Base-by-base conservation (phyloP, 2,113 vertebrate genomes). In the Plectropomus leopardus region DNA sequence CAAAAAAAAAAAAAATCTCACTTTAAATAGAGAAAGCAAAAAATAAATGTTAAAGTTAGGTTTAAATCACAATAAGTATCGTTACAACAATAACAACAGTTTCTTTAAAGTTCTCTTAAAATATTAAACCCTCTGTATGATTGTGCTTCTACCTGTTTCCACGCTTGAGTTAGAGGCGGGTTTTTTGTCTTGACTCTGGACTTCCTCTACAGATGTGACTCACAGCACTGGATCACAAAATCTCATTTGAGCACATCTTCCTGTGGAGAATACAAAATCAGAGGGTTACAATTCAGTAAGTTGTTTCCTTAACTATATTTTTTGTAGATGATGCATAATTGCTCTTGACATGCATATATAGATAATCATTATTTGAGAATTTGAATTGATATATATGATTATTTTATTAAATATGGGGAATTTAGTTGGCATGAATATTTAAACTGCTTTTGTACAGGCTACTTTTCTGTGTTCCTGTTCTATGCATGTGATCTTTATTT, bases 201-300 rank as follows among this genome's bases (percentile, higher is more conserved):
- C 34, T 58, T 66, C 70, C 79, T 80, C 8, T 28, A 7, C 3
- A 34, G 7, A 13, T n/a, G 26, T 23, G 14, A 19, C 14, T 45
- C 15, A 16, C 44, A 17, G 6, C 23, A 24, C 23, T 14, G 3
- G 19, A n/a, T 42, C n/a, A 47, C 1, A 44, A 36, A 30, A 75
- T 23, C 24, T 47, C 42, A 48, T 51, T 51, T 71, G 58, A 47
- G 4, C 54, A 16, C 40, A 51, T 40, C 16, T 67, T 47, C 42
- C 59, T 60, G 19, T n/a, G 9, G 28, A 76, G 4, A 58, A 30
- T 11, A 74, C 47, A 40, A 24, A 50, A 53, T 9, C 74, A 54
- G 10, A 50, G 0, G 9, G 54, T 11, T 6, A 16, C 34, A 21
- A 3, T 19, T 48, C 21, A 70, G 90, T 92, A 79, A 55, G 88